Evolutionary conservation across 2,888 invertebrate genomes (phyloP), one percentile per base, ranked within the genome.

Genomic region (Volucella inflata): DNA sequence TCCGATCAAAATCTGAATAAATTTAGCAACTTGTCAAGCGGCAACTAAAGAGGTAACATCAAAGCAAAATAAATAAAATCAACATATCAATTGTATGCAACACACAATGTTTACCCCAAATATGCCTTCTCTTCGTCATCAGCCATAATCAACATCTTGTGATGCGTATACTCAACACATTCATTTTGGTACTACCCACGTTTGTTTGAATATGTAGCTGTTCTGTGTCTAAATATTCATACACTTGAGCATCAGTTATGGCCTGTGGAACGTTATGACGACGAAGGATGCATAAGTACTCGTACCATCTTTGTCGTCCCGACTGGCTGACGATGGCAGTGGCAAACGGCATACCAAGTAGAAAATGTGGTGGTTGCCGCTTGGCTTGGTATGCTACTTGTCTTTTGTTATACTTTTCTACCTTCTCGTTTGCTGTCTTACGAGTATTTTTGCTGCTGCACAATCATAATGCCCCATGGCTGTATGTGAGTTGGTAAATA

Each of bases 301-400:
- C n/a, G n/a, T n/a, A n/a, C n/a, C 76, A 65, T 67, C 77, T 90
- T 89, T 89, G 90, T 90, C 90, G 89, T 90, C 88, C 89, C 89
- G 89, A 88, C 67, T 36, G 57, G 89, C 89, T 30, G 30, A 30
- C 6, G 89, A 87, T 87, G 87, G 82, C 75, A 87, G 87, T 87
- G 84, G 57, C 44, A 38, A 0, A 6, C 1, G 30, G 30, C 6
- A 30, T 30, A 30, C 30, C 30, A 30, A 30, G 30, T 70, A 38
- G 46, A 46, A 16, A n/a, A 16, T 17, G 30, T 88, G 88, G 89
- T 38, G 9, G 55, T 46, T 8, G 30, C 21, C 30, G 30, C 17
- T 14, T 30, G 75, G 60, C 57, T 72, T 75, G 84, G 67, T 79
- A 84, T 84, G 84, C 84, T 84, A 71, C 84, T 84, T 84, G 84